A percentile compares a stretch with the other conserved stretches of the same genome.
phyloP scores from a whole-genome alignment of 2,797 vertebrate species.

The Falco berigora region DNA sequence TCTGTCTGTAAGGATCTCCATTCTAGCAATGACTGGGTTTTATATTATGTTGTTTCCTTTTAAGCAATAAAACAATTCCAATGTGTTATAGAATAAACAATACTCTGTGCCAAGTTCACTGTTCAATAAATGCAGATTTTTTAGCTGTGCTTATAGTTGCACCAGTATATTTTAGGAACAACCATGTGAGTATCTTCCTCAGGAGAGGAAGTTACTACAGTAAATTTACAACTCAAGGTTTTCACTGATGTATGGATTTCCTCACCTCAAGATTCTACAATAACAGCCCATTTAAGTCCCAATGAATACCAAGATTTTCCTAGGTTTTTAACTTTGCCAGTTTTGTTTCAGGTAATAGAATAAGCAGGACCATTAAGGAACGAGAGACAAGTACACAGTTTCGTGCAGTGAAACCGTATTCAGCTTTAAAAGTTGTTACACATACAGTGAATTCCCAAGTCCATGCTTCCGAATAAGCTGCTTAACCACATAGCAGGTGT shows the following conservation, averaged over 20 bases:
- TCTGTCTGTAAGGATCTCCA: neutral
- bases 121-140: neutral
- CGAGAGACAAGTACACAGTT: neutral
- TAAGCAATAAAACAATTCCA: neutral
- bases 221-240: neutral
- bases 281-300: neutral
- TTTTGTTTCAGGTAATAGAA: neutral
- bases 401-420: neutral
- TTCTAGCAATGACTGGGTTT: neutral
- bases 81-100: neutral
- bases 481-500: neutral
- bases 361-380: neutral
- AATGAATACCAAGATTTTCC: neutral
- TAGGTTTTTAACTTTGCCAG: neutral
- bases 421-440: neutral
- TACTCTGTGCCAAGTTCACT: neutral
- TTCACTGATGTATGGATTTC: neutral
- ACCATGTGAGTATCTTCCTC: neutral
- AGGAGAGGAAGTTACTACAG: neutral
- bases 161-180: neutral
- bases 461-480: neutral
- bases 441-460: neutral
- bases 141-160: neutral
- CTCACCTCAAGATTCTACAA: neutral
- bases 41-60: neutral